A percentile compares a stretch with the other conserved stretches of the same genome.
These are phyloP conservation scores for Craterocephalus amniculus DNA, from an alignment of 2,797 vertebrate genomes.

Conservation along the genomic window DNA sequence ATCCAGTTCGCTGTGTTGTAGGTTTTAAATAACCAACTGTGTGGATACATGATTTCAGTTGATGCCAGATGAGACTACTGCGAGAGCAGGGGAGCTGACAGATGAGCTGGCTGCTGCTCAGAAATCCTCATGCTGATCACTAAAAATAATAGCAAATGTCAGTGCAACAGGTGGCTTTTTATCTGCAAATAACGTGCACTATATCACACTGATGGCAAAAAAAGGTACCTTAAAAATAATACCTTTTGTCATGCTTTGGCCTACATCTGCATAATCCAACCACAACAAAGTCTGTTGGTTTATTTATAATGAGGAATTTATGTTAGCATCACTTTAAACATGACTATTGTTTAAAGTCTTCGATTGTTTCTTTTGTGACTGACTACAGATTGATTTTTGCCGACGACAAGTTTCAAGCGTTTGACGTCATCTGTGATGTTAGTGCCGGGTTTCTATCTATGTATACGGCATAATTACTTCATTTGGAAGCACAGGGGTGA, in stretches of 20 bases:
- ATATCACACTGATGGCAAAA: not conserved
- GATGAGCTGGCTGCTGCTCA: slow-evolving; percentile 39
- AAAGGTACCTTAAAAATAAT: not conserved
- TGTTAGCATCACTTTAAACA: slow-evolving; percentile 33
- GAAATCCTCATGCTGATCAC: slow-evolving; percentile 48
- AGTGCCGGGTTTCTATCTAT: slow-evolving; percentile 14
- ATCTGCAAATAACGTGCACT: slow-evolving; percentile 21
- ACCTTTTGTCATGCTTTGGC: slow-evolving; percentile 27
- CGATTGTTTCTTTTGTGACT: slow-evolving; percentile 21
- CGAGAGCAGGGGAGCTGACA: slow-evolving; percentile 28
- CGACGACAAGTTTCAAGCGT: not conserved
- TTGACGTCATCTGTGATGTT: slow-evolving; percentile 29
- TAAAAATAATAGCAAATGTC: slow-evolving; percentile 60
- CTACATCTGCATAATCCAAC: slow-evolving; percentile 33
- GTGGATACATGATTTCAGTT: slow-evolving; percentile 43
- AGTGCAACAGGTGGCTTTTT: slow-evolving; percentile 63
- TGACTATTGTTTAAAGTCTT: slow-evolving; percentile 58
- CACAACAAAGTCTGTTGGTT: slow-evolving; percentile 33
- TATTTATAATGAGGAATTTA: slow-evolving; percentile 24
- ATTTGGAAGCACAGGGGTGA: slow-evolving; percentile 25
- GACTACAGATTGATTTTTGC: slow-evolving; percentile 31
- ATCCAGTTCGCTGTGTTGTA: slow-evolving; percentile 10
- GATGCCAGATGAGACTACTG: slow-evolving; percentile 41
- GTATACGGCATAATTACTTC: slow-evolving; percentile 15
- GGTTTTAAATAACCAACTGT: slow-evolving; percentile 25